Percentiles rank a stretch among this genome's conserved stretches.
Conservation (phyloP, 2,888 invertebrate species). For the Oligia strigilis region DNA sequence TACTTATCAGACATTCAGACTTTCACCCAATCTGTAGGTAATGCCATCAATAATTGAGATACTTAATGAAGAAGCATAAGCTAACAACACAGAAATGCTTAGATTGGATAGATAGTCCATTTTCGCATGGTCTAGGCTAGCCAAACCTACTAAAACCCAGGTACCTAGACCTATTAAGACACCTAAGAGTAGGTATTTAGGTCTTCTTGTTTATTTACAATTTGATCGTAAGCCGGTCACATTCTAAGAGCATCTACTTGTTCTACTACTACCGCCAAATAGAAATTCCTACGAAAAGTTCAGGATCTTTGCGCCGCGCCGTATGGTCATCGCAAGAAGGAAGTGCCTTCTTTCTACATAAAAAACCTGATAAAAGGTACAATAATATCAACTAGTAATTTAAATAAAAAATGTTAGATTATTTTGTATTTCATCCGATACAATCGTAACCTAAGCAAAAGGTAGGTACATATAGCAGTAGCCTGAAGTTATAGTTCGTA, state of each 20-base stretch:
- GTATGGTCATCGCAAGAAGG: not conserved
- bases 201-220: not conserved
- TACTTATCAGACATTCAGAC: not conserved
- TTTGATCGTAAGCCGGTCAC: not conserved
- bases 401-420: not conserved
- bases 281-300: not conserved
- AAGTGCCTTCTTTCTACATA: too few species aligned
- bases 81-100: too few species aligned
- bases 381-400: not conserved
- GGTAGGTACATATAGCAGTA: not conserved
- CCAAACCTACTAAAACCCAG: not conserved
- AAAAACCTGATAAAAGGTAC: not conserved
- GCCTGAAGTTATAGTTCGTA: not conserved
- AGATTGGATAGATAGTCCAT: not conserved
- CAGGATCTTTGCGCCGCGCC: not conserved
- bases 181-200: not conserved
- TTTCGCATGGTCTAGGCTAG: not conserved
- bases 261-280: not conserved
- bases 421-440: slow-evolving; percentile 4
- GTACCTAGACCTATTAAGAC: not conserved
- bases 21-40: not conserved
- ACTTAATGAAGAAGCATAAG: too few species aligned
- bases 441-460: not conserved
- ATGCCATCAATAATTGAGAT: not conserved
- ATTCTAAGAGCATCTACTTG: not conserved